A percentile compares a stretch with the other conserved stretches of the same genome.
Evolutionary conservation across 2,797 vertebrate genomes (phyloP).

Genomic region (Chaetodon trifasciatus): DNA sequence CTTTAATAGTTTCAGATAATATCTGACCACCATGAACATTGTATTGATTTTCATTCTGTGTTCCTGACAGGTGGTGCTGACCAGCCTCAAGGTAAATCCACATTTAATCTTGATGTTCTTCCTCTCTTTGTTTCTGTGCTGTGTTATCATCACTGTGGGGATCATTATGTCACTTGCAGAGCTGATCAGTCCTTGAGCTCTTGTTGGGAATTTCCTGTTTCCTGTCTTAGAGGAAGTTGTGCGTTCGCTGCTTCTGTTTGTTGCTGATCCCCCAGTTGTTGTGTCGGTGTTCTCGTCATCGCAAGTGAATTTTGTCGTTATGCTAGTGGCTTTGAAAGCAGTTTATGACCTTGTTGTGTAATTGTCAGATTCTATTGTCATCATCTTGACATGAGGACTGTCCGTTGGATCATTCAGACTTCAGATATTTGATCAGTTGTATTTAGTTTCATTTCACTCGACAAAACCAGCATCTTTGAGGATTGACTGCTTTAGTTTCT

Average conservation of each 20-base stretch:
- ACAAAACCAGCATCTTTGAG: not conserved
- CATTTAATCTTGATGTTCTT: not conserved
- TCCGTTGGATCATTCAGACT: not conserved
- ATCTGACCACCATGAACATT: too few relatives aligned
- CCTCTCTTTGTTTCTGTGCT: constrained; percentile 31
- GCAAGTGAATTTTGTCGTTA: not conserved
- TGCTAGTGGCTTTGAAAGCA: not conserved
- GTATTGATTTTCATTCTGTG: not conserved
- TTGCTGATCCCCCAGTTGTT: not conserved
- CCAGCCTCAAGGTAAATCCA: constrained; percentile 74
- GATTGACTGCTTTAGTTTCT: not conserved
- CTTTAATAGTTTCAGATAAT: not conserved
- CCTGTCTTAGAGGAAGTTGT: not conserved
- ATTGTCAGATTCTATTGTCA: not conserved
- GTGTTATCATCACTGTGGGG: not conserved
- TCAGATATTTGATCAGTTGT: not conserved
- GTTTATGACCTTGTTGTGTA: not conserved
- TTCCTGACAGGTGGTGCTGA: constrained; percentile 61
- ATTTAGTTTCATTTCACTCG: too few relatives aligned
- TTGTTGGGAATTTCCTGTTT: constrained; percentile 36
- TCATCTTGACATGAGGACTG: not conserved
- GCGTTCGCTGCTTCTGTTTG: not conserved
- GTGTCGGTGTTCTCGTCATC: not conserved
- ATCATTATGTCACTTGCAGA: not conserved
- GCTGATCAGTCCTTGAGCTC: rapidly evolving